Conservation (phyloP, 2,797 vertebrate species). For the Gambelia wislizenii region DNA sequence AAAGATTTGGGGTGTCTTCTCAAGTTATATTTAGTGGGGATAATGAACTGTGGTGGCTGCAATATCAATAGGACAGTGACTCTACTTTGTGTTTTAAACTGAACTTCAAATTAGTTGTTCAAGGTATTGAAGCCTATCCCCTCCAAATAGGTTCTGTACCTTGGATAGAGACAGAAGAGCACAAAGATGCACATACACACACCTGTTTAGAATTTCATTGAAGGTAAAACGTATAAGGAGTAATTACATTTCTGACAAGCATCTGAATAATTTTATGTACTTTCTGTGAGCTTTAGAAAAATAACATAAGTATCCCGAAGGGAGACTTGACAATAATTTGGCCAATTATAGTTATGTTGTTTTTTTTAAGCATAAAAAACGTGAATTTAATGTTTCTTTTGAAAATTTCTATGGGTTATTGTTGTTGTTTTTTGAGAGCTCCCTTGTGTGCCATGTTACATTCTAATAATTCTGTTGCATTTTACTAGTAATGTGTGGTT, state of each 20-base stretch:
- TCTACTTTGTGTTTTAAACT: too few relatives aligned
- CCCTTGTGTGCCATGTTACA: neutral
- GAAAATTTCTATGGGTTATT: too few relatives aligned
- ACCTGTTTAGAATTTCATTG: neutral
- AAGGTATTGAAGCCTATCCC: too few relatives aligned
- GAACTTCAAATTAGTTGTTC: too few relatives aligned
- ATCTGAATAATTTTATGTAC: neutral
- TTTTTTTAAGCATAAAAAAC: neutral
- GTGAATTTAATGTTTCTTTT: conserved; percentile 1
- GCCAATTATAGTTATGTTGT: neutral
- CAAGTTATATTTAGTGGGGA: neutral
- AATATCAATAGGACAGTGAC: too few relatives aligned
- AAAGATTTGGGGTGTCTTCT: neutral
- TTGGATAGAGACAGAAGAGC: too few relatives aligned
- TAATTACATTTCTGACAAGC: conserved; percentile 21
- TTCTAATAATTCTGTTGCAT: conserved; percentile 15
- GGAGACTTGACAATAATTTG: conserved; percentile 20
- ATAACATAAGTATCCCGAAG: conserved; percentile 10
- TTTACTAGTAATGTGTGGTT: conserved; percentile 18
- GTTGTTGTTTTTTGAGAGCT: conserved; percentile 16
- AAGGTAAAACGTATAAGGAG: neutral
- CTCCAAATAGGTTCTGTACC: too few relatives aligned
- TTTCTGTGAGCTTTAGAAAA: conserved; percentile 16
- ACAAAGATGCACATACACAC: too few relatives aligned
- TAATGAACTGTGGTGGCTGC: neutral